phyloP scores from a whole-genome alignment of 2,797 vertebrate genomes.

The Enteromius thamalakanensis region DNA sequence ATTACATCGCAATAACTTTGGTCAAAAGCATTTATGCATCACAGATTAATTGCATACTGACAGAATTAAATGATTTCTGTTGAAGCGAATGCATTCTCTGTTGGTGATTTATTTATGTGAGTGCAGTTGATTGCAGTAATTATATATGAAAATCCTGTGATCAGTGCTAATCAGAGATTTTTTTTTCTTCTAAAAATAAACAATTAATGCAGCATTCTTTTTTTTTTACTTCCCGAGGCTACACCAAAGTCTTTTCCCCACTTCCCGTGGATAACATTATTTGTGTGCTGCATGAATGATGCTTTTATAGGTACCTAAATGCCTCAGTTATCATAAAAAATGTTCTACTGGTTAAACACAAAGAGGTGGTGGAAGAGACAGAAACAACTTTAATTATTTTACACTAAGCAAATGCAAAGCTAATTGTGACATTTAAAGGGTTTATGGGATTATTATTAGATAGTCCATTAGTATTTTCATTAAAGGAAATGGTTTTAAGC shows the following conservation, averaged over 20 bases:
- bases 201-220: background rate
- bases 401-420: background rate
- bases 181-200: background rate
- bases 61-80: slow-evolving; percentile 21
- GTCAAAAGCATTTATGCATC: slow-evolving; percentile 5
- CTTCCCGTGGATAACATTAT: background rate
- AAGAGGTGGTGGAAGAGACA: background rate
- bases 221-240: background rate
- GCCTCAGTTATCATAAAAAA: background rate
- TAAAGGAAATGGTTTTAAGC: background rate
- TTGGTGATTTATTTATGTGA: slow-evolving; percentile 55
- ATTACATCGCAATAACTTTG: background rate
- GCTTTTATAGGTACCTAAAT: background rate
- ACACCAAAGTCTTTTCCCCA: background rate
- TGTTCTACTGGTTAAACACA: background rate
- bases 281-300: background rate
- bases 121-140: slow-evolving; percentile 7
- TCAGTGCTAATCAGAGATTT: slow-evolving; percentile 4
- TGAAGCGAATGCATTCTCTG: slow-evolving; percentile 43
- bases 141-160: background rate
- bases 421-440: background rate
- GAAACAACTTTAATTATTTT: background rate
- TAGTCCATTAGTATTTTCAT: background rate
- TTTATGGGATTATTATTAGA: background rate
- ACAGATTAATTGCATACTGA: slow-evolving; percentile 22